Conservation (phyloP, 2,797 vertebrate species). For the Myotis myotis region DNA sequence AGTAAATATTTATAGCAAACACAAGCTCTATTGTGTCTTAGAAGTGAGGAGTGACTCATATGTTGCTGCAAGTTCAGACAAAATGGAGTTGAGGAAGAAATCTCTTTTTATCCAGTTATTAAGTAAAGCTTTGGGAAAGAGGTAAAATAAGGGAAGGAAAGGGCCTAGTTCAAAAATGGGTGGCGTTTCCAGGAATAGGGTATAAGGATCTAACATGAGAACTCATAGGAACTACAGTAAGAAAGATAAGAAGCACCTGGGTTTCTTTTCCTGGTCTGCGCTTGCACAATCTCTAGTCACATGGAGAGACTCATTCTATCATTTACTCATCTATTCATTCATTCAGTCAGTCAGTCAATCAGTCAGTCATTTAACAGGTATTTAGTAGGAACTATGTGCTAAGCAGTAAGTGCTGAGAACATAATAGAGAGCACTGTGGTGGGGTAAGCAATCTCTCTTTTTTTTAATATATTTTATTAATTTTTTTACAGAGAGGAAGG, state of each 20-base stretch:
- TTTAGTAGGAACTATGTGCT: neutral
- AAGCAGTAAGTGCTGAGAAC: neutral
- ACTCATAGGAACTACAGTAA: neutral
- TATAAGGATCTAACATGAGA: constrained; percentile 10
- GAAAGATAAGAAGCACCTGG: neutral
- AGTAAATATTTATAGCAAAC: constrained; percentile 72
- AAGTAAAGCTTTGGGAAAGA: constrained; percentile 64
- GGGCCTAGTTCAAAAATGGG: neutral
- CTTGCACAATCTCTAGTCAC: neutral
- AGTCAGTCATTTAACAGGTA: constrained; percentile 4
- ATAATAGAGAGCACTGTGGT: neutral
- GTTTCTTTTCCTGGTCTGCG: neutral
- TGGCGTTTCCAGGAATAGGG: constrained; percentile 50
- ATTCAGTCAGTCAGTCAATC: neutral
- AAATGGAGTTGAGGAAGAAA: constrained; percentile 60
- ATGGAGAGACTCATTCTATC: neutral
- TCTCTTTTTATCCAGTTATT: constrained; percentile 63
- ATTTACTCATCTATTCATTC: neutral
- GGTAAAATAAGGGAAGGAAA: constrained; percentile 17
- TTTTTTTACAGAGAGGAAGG: too few relatives aligned
- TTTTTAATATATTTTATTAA: too few relatives aligned
- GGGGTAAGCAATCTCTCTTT: neutral
- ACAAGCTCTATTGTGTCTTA: constrained; percentile 60
- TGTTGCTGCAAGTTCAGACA: constrained; percentile 64
- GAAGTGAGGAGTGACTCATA: constrained; percentile 65